Evolutionary conservation across 2,888 invertebrate genomes (phyloP).

Genomic region (Nematopogon swammerdamellus): DNA sequence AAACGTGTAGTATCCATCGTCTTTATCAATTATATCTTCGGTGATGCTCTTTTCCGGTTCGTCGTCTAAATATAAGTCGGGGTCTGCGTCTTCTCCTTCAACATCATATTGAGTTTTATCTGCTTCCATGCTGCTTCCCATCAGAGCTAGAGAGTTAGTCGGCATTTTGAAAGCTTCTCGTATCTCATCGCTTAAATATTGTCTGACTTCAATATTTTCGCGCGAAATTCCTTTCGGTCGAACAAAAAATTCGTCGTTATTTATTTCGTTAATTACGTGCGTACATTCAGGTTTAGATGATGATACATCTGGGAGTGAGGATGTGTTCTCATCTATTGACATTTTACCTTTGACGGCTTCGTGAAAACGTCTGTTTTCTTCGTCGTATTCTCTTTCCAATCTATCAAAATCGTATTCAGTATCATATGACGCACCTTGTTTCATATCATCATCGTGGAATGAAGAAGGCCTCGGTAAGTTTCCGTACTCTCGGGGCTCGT

Average conservation of each 20-base stretch:
- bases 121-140: slow-evolving; percentile 41
- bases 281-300: slow-evolving; percentile 45
- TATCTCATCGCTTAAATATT: slow-evolving; percentile 75
- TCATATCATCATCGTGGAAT: slow-evolving; percentile 25
- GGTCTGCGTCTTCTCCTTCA: slow-evolving; percentile 34
- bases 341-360: slow-evolving; percentile 26
- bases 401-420: slow-evolving; percentile 54
- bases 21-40: slow-evolving; percentile 44
- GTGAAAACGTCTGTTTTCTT: slow-evolving; percentile 43
- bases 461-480: slow-evolving; percentile 37
- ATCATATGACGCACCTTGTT: slow-evolving; percentile 35
- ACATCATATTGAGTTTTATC: slow-evolving; percentile 31
- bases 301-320: slow-evolving; percentile 31
- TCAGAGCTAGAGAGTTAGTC: slow-evolving; percentile 62
- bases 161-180: slow-evolving; percentile 72
- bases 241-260: slow-evolving; percentile 84
- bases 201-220: slow-evolving; percentile 76
- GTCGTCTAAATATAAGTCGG: slow-evolving; percentile 34
- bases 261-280: slow-evolving; percentile 77
- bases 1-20: slow-evolving; percentile 52
- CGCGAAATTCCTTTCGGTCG: slow-evolving; percentile 79
- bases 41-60: slow-evolving; percentile 33
- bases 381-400: slow-evolving; percentile 51
- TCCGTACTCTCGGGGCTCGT: slow-evolving; percentile 45
- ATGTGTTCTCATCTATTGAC: slow-evolving; percentile 22